A percentile compares a stretch with the other conserved stretches of the same genome.
Evolutionary conservation across 2,888 invertebrate genomes (phyloP).

Genomic region (Drosophila dives): DNA sequence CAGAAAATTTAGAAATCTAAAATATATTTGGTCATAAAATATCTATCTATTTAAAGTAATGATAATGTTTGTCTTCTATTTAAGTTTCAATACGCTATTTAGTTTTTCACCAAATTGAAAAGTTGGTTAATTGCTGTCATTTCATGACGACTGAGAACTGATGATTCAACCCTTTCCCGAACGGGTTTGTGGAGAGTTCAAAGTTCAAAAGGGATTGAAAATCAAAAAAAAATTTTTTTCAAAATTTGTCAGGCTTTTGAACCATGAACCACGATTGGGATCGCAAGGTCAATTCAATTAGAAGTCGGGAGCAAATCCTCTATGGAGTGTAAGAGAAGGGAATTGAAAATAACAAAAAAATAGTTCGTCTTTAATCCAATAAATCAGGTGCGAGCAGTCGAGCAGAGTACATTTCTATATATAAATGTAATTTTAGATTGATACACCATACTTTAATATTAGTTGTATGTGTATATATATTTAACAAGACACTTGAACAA

Average conservation of each 20-base stretch:
- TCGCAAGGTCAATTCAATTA: conserved; percentile 34
- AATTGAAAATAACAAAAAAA: background rate
- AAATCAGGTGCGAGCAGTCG: background rate
- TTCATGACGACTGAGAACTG: background rate
- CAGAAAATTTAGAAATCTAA: background rate
- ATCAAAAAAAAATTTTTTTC: background rate
- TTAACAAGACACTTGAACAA: conserved; percentile 30
- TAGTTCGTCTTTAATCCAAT: conserved; percentile 33
- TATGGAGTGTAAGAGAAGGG: background rate
- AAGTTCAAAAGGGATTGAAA: conserved; percentile 32
- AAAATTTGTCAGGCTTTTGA: conserved; percentile 21
- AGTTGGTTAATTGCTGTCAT: conserved; percentile 11
- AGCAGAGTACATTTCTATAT: background rate
- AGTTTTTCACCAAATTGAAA: background rate
- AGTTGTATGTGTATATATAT: conserved; percentile 5
- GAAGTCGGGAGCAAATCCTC: conserved; percentile 1
- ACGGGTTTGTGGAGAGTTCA: conserved; percentile 22
- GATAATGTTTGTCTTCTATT: background rate
- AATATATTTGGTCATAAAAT: background rate
- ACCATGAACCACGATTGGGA: conserved; percentile 7
- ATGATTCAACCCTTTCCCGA: conserved; percentile 28
- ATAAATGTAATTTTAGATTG: background rate
- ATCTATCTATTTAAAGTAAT: background rate
- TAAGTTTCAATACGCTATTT: background rate
- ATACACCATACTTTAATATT: conserved; percentile 1